phyloP scores from a whole-genome alignment of 1,140 invertebrate genomes.

The Drosophila simulans region DNA sequence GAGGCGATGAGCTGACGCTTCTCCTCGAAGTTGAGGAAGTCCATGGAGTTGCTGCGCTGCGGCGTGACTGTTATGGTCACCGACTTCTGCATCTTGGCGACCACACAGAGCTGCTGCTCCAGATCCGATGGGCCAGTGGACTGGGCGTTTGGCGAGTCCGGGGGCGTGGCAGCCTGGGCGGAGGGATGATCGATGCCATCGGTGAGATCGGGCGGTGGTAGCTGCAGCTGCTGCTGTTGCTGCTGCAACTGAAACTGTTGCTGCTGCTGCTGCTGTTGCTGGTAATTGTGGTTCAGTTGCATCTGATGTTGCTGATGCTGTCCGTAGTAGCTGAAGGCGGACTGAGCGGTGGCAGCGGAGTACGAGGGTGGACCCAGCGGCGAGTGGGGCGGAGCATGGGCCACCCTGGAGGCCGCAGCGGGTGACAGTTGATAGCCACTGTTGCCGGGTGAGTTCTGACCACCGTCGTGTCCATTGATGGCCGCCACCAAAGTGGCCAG shows the following conservation, averaged over 20 bases:
- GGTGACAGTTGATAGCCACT: conserved; percentile 68
- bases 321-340: conserved; percentile 61
- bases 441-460: conserved; percentile 15
- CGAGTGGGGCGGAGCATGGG: conserved; percentile 51
- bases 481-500: conserved; percentile 78
- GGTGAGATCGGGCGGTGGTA: conserved; percentile 61
- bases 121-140: conserved; percentile 39
- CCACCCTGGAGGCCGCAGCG: conserved; percentile 66
- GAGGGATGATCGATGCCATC: conserved; percentile 65
- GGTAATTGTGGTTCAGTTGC: conserved; percentile 60
- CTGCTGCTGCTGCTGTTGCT: conserved; percentile 69
- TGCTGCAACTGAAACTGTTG: conserved; percentile 67
- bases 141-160: conserved; percentile 45
- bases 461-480: conserved; percentile 75
- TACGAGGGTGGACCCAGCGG: conserved; percentile 70
- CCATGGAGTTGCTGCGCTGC: conserved; percentile 92
- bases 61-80: conserved; percentile 88
- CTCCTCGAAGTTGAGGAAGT: conserved; percentile 96
- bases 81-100: conserved; percentile 86
- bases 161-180: conserved; percentile 33
- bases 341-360: conserved; percentile 66
- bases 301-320: conserved; percentile 59
- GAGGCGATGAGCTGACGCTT: conserved; percentile 94
- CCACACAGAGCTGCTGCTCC: conserved; percentile 76
- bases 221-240: conserved; percentile 29